Conservation (phyloP, 2,113 vertebrate genomes). For the Bujurquina vittata region DNA sequence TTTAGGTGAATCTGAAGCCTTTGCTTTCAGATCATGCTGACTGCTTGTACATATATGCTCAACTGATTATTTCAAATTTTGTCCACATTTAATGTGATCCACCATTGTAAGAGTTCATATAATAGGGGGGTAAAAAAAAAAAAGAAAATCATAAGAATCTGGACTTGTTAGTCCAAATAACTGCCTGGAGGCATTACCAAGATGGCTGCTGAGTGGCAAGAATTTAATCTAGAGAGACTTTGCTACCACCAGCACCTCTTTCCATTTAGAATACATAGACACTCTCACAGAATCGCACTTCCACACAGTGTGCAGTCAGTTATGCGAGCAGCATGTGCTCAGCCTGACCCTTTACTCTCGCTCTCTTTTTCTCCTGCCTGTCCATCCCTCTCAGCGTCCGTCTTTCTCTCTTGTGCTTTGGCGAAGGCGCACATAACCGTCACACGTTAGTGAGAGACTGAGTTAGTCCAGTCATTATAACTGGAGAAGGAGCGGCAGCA, state of each 20-base stretch:
- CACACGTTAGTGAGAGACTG: slow-evolving; percentile 27
- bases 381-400: slow-evolving; percentile 52
- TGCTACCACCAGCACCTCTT: neutral
- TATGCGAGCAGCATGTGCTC: slow-evolving; percentile 62
- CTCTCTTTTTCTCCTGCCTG: slow-evolving; percentile 32
- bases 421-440: slow-evolving; percentile 6
- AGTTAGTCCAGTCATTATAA: slow-evolving; percentile 73
- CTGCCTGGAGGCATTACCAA: neutral
- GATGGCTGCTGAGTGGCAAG: neutral
- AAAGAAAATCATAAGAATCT: neutral
- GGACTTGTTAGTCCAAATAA: neutral
- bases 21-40: neutral
- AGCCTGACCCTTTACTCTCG: slow-evolving; percentile 57
- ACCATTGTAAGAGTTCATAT: neutral
- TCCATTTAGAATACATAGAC: slow-evolving; percentile 19
- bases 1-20: neutral
- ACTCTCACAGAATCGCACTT: slow-evolving; percentile 40
- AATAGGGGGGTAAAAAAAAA: neutral
- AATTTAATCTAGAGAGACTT: neutral
- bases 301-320: slow-evolving; percentile 55
- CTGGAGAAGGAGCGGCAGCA: slow-evolving; percentile 1
- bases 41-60: neutral
- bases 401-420: slow-evolving; percentile 22
- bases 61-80: neutral
- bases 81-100: neutral